phyloP scores from a whole-genome alignment of 2,797 vertebrate genomes.

The Cynopterus sphinx region DNA sequence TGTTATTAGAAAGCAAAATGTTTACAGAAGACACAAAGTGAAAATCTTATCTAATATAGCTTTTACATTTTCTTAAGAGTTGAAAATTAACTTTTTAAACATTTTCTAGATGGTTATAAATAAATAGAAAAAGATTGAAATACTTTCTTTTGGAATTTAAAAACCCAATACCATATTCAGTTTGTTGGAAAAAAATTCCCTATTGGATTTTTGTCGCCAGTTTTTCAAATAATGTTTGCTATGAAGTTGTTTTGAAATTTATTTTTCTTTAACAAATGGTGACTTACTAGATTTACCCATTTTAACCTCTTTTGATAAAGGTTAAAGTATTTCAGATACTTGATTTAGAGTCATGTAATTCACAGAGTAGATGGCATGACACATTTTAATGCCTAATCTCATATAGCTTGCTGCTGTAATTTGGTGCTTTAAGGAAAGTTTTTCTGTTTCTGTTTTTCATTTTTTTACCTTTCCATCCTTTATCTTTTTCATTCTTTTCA shows the following conservation, averaged over 20 bases:
- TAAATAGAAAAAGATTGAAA: neutral
- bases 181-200: neutral
- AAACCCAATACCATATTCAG: neutral
- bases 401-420: constrained; percentile 65
- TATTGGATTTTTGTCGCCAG: neutral
- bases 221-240: constrained; percentile 29
- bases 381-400: constrained; percentile 62
- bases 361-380: constrained; percentile 64
- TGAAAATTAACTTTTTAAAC: neutral
- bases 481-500: neutral
- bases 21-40: neutral
- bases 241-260: neutral
- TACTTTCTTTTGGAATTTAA: neutral
- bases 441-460: neutral
- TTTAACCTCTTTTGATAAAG: constrained; percentile 43
- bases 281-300: constrained; percentile 49
- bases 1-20: neutral
- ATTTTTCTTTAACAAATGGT: constrained; percentile 43
- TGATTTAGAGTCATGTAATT: constrained; percentile 57
- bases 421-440: constrained; percentile 72
- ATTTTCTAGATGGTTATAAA: neutral
- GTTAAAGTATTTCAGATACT: constrained; percentile 57
- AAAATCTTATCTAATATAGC: neutral
- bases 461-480: constrained; percentile 57
- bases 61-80: neutral